phyloP scores from a whole-genome alignment of 1,140 invertebrate genomes.

The Ganaspis sp. region DNA sequence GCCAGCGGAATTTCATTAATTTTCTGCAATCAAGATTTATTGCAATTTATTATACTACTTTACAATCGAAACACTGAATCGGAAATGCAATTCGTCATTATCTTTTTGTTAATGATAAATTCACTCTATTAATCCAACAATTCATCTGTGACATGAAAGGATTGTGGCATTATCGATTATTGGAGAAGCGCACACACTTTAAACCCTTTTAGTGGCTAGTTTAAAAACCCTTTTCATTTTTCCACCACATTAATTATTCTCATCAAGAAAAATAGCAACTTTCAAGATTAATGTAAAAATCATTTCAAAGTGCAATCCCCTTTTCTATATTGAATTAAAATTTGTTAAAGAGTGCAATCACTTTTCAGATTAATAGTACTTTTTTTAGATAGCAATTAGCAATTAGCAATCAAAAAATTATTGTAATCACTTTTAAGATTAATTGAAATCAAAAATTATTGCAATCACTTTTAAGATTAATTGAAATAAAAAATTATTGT shows the following conservation, averaged over 20 bases:
- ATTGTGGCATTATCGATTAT: constrained; percentile 19
- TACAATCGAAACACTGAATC: not conserved
- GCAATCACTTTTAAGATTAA: too few relatives aligned
- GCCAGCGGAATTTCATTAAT: not conserved
- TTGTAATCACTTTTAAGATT: too few relatives aligned
- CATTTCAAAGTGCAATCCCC: too few relatives aligned
- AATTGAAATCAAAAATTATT: too few relatives aligned
- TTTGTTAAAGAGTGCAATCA: too few relatives aligned
- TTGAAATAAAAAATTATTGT: too few relatives aligned
- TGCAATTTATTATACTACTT: not conserved
- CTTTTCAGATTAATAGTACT: too few relatives aligned
- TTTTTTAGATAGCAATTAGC: too few relatives aligned
- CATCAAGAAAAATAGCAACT: not conserved
- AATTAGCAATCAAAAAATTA: too few relatives aligned
- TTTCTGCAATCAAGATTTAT: not conserved
- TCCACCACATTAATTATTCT: not conserved
- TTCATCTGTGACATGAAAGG: constrained; percentile 17
- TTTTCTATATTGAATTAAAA: too few relatives aligned
- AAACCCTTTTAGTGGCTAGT: not conserved
- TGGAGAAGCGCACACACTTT: not conserved
- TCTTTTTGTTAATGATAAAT: not conserved
- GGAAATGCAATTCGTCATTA: constrained; percentile 9
- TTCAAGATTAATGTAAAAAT: too few relatives aligned
- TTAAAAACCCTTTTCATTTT: not conserved
- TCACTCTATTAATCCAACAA: not conserved